These are phyloP conservation scores for Malachius bipustulatus DNA, from an alignment of 2,888 invertebrate genomes.

Conservation along the genomic window DNA sequence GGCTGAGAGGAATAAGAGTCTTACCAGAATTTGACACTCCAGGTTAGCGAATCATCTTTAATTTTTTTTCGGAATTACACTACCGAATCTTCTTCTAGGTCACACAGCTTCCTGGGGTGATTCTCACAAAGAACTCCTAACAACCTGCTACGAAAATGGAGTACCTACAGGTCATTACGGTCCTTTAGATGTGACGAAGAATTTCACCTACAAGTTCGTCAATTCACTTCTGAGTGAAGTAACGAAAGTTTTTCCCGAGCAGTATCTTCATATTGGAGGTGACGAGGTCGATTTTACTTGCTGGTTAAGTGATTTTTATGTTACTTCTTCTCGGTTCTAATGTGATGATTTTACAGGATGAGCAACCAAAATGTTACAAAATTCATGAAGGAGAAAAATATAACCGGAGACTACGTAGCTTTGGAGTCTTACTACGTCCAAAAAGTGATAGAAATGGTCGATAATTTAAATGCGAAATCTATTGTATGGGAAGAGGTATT, in stretches of 20 bases:
- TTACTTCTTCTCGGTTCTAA: background rate
- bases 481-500: conserved; percentile 85
- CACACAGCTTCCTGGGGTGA: conserved; percentile 82
- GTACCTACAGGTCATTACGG: conserved; percentile 51
- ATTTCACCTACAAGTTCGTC: conserved; percentile 55
- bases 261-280: conserved; percentile 79
- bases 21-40: conserved; percentile 83
- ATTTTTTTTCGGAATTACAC: no score
- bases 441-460: conserved; percentile 43
- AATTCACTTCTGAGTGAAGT: conserved; percentile 57
- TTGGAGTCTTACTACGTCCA: conserved; percentile 61
- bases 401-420: conserved; percentile 40
- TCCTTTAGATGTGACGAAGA: conserved; percentile 65
- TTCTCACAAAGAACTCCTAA: conserved; percentile 60
- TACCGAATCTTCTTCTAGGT: conserved; percentile 40
- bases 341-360: conserved; percentile 39
- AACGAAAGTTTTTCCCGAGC: conserved; percentile 60
- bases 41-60: conserved; percentile 40
- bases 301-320: conserved; percentile 48
- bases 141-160: conserved; percentile 46
- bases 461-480: conserved; percentile 39
- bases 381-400: conserved; percentile 48
- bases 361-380: conserved; percentile 50
- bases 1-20: conserved; percentile 69
- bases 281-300: conserved; percentile 80